Conservation (phyloP, 2,113 vertebrate species). For the Lipophrys pholis region DNA sequence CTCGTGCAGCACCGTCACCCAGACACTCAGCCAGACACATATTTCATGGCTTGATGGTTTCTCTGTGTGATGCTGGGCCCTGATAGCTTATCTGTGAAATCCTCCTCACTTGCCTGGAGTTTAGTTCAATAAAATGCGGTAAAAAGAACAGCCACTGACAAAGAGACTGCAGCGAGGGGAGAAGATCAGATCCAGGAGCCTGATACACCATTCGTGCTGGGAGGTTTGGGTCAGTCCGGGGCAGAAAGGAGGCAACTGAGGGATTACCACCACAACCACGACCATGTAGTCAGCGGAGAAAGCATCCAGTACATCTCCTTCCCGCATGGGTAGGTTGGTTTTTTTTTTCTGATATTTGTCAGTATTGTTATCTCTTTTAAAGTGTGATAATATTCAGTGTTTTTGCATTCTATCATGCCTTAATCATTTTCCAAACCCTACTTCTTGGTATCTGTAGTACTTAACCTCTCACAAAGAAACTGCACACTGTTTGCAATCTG, state of each 20-base stretch:
- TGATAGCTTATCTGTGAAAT: constrained; percentile 72
- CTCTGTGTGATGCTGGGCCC: constrained; percentile 61
- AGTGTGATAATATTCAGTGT: too few species aligned
- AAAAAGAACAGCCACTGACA: constrained; percentile 60
- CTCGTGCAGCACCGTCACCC: constrained; percentile 33
- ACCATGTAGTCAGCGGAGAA: neutral
- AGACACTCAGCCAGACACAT: constrained; percentile 59
- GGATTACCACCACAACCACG: neutral
- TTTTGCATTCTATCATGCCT: too few species aligned
- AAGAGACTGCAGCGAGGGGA: constrained; percentile 33
- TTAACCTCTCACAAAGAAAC: constrained; percentile 8
- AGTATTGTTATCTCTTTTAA: neutral
- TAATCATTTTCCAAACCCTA: constrained; percentile 2
- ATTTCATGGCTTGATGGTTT: constrained; percentile 69
- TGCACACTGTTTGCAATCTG: neutral
- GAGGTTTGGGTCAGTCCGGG: constrained; percentile 30
- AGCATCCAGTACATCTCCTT: constrained; percentile 1
- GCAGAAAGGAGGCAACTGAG: constrained; percentile 19
- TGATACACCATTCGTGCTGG: constrained; percentile 36
- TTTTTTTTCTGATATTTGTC: neutral
- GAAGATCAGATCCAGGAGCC: constrained; percentile 53
- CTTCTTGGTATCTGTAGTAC: neutral
- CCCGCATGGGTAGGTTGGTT: neutral
- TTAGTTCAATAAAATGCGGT: constrained; percentile 61
- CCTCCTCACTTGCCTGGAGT: constrained; percentile 55